Base-by-base conservation (phyloP, 2,113 vertebrate genomes). In the Edolisoma coerulescens region DNA sequence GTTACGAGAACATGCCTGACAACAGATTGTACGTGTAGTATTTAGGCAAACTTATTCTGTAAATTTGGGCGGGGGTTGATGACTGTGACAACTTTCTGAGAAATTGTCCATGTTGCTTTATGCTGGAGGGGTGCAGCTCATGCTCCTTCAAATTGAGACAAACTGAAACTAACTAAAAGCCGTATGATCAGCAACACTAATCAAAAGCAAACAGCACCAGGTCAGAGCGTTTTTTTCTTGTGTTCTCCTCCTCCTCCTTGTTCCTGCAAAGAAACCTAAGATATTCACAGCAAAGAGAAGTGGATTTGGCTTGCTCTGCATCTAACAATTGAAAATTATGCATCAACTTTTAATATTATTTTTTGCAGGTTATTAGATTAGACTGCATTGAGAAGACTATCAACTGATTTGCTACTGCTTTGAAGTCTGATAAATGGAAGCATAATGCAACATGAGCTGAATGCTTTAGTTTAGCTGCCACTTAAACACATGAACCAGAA, bases 401-500 rank as follows among this genome's bases (percentile, higher is more conserved):
- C 61, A 85, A 82, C 50, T 13, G 3, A 86, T 77, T 70, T 89
- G 41, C n/a, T 67, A 52, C 37, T 59, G 44, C 18, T 86, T 87
- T 3, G 0, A 89, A 88, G 53, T 17, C 33, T 52, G 44, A 90
- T 54, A 90, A 90, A 94, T 30, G 13, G 41, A 95, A 89, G 14
- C 27, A 68, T 63, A 75, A 88, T 14, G 64, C 68, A 92, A 63
- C 35, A 56, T 10, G 64, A 81, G 35, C 33, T 42, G 57, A 86
- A 77, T 18, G 23, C 37, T 93, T 88, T 41, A 70, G 44, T 23
- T 67, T n/a, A 89, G 50, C 11, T 90, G 35, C 33, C 47, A 53
- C 35, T 90, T 94, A 92, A 93, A 80, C 44, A 68, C 5, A 67
- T 6, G 13, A 84, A 80, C 13, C 45, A 79, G 49, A 93, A 93